Conservation (phyloP, 2,888 invertebrate genomes). For the Zeuzera pyrina region DNA sequence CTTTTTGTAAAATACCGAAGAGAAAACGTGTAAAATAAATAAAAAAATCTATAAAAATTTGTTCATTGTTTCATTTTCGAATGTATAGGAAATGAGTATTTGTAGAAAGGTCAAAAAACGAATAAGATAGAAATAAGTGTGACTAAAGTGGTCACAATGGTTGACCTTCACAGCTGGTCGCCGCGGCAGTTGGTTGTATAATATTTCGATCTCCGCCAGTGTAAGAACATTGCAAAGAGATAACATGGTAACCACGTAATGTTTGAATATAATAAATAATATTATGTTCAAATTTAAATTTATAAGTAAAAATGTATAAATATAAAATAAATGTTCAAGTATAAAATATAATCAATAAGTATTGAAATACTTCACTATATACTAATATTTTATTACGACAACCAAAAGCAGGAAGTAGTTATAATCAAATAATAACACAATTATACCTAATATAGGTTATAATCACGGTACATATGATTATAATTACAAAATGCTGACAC, state of each 20-base stretch:
- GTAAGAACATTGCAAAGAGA: constrained; percentile 8
- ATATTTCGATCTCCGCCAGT: constrained; percentile 19
- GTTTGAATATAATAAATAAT: too few species aligned
- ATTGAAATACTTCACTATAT: too few species aligned
- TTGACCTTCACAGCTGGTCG: constrained; percentile 38
- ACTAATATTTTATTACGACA: too few species aligned
- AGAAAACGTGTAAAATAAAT: constrained; percentile 43
- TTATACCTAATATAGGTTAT: too few species aligned
- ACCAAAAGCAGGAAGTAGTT: too few species aligned
- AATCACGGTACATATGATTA: too few species aligned
- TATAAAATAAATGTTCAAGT: too few species aligned
- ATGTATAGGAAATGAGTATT: constrained; percentile 15
- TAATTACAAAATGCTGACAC: too few species aligned
- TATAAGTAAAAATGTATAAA: too few species aligned
- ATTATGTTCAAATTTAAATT: too few species aligned
- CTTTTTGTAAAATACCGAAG: constrained; percentile 52
- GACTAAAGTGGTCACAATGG: constrained; percentile 30
- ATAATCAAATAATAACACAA: too few species aligned
- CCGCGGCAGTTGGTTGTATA: constrained; percentile 22
- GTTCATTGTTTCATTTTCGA: constrained; percentile 29
- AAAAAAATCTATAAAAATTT: constrained; percentile 28
- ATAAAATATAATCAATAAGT: too few species aligned
- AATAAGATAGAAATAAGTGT: constrained; percentile 20
- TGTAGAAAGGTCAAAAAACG: constrained; percentile 27
- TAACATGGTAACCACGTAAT: constrained; percentile 5